Conservation (phyloP, 2,113 vertebrate genomes). For the Hippocampus comes region DNA sequence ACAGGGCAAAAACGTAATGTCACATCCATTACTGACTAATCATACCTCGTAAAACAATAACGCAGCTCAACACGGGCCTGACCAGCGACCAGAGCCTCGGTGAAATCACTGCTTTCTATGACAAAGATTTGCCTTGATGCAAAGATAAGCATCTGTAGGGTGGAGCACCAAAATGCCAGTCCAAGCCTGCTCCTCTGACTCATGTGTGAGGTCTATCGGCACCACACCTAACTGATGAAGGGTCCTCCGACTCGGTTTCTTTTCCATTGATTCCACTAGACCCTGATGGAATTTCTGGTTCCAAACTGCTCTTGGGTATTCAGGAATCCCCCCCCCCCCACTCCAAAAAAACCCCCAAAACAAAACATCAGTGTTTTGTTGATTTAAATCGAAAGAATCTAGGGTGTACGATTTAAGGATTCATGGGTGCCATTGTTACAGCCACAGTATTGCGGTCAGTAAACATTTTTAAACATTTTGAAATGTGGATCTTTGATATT, state of each 20-base stretch:
- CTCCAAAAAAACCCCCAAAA: too few relatives aligned
- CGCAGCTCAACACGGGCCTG: too few relatives aligned
- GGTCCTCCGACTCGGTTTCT: slow-evolving; percentile 60
- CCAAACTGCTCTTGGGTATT: background rate
- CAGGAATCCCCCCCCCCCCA: too few relatives aligned
- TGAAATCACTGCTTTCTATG: slow-evolving; percentile 3
- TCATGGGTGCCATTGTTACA: background rate
- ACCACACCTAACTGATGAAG: slow-evolving; percentile 59
- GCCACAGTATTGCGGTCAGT: background rate
- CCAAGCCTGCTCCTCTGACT: slow-evolving; percentile 65
- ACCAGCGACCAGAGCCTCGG: background rate
- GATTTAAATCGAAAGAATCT: background rate
- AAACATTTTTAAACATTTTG: background rate
- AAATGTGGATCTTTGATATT: background rate
- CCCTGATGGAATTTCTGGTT: slow-evolving; percentile 44
- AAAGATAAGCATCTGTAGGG: slow-evolving; percentile 56
- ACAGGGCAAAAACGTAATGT: too few relatives aligned
- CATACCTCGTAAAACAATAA: too few relatives aligned
- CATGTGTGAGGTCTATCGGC: slow-evolving; percentile 63
- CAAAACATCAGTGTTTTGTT: too few relatives aligned
- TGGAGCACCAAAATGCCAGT: slow-evolving; percentile 58
- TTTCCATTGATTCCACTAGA: slow-evolving; percentile 52
- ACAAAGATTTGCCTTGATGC: slow-evolving; percentile 6
- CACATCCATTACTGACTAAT: too few relatives aligned
- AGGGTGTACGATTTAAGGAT: background rate